Conservation (phyloP, 2,888 invertebrate genomes). For the Celastrina argiolus region DNA sequence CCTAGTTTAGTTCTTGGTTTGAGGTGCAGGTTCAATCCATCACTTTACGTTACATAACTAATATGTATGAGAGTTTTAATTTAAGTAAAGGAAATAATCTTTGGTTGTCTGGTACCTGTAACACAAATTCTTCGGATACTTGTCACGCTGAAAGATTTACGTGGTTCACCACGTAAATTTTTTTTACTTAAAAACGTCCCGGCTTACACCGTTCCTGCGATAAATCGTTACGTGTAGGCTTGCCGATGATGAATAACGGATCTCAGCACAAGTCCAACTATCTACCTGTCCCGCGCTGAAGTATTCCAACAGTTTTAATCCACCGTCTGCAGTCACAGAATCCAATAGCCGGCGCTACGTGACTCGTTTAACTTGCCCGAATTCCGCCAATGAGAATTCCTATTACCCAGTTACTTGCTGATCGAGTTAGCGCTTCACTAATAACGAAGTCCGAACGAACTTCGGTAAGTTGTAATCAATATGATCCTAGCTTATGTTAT, state of each 20-base stretch:
- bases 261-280: background rate
- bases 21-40: background rate
- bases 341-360: background rate
- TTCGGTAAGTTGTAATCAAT: background rate
- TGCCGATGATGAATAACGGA: background rate
- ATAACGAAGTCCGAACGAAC: background rate
- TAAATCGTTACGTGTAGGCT: background rate
- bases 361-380: conserved; percentile 2
- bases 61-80: no score
- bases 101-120: no score
- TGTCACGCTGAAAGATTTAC: no score
- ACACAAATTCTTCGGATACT: no score
- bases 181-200: no score
- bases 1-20: background rate
- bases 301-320: conserved; percentile 20
- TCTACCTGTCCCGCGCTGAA: background rate
- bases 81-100: no score
- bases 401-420: conserved; percentile 6
- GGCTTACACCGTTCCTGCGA: no score
- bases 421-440: background rate
- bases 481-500: background rate
- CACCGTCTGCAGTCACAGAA: background rate
- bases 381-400: background rate
- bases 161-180: no score
- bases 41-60: no score